Evolutionary conservation across 1,140 invertebrate species (phyloP), one percentile per base, ranked within the genome.

Genomic region (Trinorchestia longiramus): DNA sequence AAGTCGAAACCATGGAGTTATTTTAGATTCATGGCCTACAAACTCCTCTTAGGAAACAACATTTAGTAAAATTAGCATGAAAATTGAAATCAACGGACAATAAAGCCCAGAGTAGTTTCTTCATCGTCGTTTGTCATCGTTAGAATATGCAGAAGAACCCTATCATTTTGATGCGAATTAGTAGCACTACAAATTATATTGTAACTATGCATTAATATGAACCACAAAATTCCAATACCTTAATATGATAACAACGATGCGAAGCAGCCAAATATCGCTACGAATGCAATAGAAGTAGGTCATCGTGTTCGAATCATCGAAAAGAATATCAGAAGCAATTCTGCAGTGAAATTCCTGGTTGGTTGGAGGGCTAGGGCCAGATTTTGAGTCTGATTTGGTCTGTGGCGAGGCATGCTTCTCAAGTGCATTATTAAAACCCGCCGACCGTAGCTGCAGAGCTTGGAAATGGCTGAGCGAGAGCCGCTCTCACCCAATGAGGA

Each of bases 401-500:
- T 40, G 92, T 94, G 92, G 41, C 43, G 36, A 43, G 92, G 6
- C 92, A 47, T 94, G 92, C 92, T 94, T 94, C 92, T 94, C 92
- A 94, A 94, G 92, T 94, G 43, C 92, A 45, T 94, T 94, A 94
- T 94, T 94, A 94, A 94, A 94, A 45, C 43, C 92, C 44, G 43
- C 92, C 41, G 92, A 94, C 43, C 92, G 92, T 94, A 45, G 92
- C 92, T 45, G 40, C 43, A 94, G 92, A 45, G 92, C 92, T 94
- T 36, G 8, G 92, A 45, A 94, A 94, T 47, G 43, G 92, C 92
- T n/a, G 44, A 8, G 44, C 43, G 92, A 43, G 43, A 94, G 92
- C 43, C 40, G 43, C 92, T 94, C 92, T 43, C 92, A 94, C 92
- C 92, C 92, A 94, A 94, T 94, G 92, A 94, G 92, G 44, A 43